Evolutionary conservation across 2,113 vertebrate genomes (phyloP).

Genomic region (Mola mola): DNA sequence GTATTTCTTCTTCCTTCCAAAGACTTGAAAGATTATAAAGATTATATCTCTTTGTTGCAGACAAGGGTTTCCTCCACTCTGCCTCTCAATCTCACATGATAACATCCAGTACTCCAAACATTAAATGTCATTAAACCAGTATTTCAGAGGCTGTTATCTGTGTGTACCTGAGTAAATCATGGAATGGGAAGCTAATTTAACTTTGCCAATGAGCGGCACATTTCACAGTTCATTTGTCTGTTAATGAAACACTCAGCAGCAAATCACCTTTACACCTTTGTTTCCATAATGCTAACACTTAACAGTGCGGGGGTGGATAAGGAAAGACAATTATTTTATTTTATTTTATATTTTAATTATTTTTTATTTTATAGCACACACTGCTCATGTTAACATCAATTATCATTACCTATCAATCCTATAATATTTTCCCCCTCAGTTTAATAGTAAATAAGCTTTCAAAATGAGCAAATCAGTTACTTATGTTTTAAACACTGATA

Average conservation of each 20-base stretch:
- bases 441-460: background rate
- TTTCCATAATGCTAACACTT: constrained; percentile 41
- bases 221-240: constrained; percentile 67
- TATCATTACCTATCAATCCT: too few relatives aligned
- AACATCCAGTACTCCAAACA: constrained; percentile 17
- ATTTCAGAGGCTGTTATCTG: constrained; percentile 38
- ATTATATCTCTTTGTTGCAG: constrained; percentile 23
- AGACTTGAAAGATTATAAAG: constrained; percentile 30
- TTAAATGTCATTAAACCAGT: constrained; percentile 3
- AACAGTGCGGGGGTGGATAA: background rate
- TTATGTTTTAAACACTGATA: too few relatives aligned
- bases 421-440: background rate
- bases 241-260: constrained; percentile 49
- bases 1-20: constrained; percentile 13
- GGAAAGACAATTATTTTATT: constrained; percentile 8
- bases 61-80: constrained; percentile 10
- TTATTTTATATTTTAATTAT: constrained; percentile 7
- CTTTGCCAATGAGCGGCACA: constrained; percentile 44
- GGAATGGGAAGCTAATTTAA: constrained; percentile 65
- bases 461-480: too few relatives aligned
- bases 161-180: constrained; percentile 53
- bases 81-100: background rate
- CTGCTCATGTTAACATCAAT: constrained; percentile 7
- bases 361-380: constrained; percentile 1
- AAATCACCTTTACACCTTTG: constrained; percentile 52